Conservation (phyloP, 2,888 invertebrate species). For the Epirrita christyi region DNA sequence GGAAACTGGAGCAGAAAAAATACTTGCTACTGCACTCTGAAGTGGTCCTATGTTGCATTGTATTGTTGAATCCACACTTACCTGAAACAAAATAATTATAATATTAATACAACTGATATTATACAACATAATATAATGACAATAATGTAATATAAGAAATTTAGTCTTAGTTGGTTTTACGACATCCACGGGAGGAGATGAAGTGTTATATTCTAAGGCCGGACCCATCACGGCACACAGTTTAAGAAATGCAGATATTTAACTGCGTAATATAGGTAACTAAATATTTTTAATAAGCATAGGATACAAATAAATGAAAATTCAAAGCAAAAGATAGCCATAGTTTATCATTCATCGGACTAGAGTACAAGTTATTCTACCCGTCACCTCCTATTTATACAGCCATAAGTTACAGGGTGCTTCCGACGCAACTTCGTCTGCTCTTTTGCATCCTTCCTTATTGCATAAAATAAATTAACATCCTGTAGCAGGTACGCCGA, state of each 20-base stretch:
- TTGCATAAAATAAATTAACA: conserved; percentile 59
- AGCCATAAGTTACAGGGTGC: conserved; percentile 38
- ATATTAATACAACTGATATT: no score
- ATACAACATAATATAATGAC: no score
- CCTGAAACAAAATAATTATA: conserved; percentile 50
- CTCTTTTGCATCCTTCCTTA: conserved; percentile 48
- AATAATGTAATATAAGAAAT: no score
- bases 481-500: conserved; percentile 56
- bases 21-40: no score
- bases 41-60: no score
- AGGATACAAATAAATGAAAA: neutral
- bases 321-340: neutral
- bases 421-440: conserved; percentile 36
- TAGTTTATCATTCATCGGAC: conserved; percentile 13
- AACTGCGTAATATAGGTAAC: no score
- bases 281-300: neutral
- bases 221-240: no score
- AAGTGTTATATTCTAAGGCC: no score
- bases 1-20: no score
- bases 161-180: no score
- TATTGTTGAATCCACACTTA: conserved; percentile 37
- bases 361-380: conserved; percentile 18
- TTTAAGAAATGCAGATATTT: no score
- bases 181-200: no score
- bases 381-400: conserved; percentile 33